Conservation (phyloP, 2,888 invertebrate species). For the Poecilus cupreus region DNA sequence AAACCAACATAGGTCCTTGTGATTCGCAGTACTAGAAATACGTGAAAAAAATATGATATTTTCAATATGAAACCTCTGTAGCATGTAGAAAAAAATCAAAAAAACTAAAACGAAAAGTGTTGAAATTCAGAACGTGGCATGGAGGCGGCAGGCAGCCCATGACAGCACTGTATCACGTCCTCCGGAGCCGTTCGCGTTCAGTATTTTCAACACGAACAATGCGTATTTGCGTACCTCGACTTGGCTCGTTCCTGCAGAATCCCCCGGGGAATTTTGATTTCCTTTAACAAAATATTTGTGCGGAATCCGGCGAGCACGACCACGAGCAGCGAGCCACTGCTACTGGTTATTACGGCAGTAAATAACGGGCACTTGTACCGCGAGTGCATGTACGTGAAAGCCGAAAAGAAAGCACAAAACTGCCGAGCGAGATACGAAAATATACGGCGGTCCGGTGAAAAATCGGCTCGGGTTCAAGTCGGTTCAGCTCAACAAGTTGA, state of each 20-base stretch:
- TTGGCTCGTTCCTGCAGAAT: neutral
- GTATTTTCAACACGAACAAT: conserved; percentile 51
- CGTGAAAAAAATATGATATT: conserved; percentile 38
- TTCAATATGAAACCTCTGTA: conserved; percentile 23
- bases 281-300: conserved; percentile 1
- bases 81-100: neutral
- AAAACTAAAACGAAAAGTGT: conserved; percentile 6
- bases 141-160: neutral
- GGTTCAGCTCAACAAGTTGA: conserved; percentile 53
- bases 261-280: conserved; percentile 35
- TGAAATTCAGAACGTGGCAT: neutral
- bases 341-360: conserved; percentile 47
- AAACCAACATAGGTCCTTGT: no score
- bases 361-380: conserved; percentile 38
- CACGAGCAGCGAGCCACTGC: neutral
- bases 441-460: conserved; percentile 45
- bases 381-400: conserved; percentile 35
- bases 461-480: conserved; percentile 37
- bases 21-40: neutral
- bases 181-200: conserved; percentile 2
- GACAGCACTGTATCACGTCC: conserved; percentile 11
- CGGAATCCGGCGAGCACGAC: no score
- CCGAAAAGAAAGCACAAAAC: conserved; percentile 46
- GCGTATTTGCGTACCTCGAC: conserved; percentile 34
- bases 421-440: conserved; percentile 25